Conservation (phyloP, 2,113 vertebrate species). For the Zapornia atra region DNA sequence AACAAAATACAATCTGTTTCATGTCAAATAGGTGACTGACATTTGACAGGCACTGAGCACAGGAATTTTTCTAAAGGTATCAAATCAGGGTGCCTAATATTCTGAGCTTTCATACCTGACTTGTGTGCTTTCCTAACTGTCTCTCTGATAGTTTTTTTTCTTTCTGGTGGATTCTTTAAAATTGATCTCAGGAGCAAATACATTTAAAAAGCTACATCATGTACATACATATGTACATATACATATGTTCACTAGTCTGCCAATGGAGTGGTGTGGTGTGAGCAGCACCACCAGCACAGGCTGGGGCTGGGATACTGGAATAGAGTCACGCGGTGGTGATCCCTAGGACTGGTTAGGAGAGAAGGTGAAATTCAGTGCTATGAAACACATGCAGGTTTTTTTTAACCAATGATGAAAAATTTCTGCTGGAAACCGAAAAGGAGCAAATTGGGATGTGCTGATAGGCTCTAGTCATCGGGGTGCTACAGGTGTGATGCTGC, state of each 20-base stretch:
- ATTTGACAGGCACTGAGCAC: background rate
- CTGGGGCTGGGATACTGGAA: background rate
- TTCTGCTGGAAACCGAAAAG: background rate
- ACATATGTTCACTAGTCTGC: accelerated
- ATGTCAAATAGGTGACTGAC: background rate
- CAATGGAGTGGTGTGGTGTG: background rate
- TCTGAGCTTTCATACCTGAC: background rate
- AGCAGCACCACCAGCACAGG: background rate
- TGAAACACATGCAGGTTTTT: background rate
- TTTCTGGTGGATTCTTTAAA: background rate
- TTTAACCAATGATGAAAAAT: background rate
- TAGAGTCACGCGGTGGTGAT: background rate
- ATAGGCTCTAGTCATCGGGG: background rate
- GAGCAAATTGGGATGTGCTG: background rate
- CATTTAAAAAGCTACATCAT: background rate
- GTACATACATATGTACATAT: accelerated
- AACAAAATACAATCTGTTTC: constrained; percentile 26
- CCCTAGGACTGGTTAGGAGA: background rate
- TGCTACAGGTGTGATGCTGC: background rate
- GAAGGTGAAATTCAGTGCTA: background rate
- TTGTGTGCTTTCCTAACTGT: background rate
- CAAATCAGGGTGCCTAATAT: background rate
- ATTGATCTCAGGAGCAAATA: background rate
- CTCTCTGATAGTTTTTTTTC: background rate
- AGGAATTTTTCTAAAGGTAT: background rate